Base-by-base conservation (phyloP, 2,888 invertebrate genomes). In the Eledona agricola region DNA sequence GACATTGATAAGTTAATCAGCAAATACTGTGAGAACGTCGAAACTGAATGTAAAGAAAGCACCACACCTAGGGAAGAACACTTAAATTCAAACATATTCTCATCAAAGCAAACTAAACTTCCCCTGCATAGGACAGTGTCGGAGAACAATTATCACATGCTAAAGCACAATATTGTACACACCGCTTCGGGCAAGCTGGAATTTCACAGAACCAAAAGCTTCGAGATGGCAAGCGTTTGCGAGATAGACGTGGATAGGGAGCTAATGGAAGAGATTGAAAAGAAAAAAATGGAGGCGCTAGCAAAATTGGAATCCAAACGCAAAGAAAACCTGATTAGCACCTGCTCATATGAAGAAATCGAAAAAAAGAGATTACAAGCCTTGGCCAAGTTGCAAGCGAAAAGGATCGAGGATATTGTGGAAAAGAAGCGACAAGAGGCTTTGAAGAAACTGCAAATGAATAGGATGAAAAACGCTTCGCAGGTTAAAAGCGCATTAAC, bases 261-360 rank as follows among this genome's bases (percentile, higher is more conserved):
- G 4, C 10, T 7, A 43, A 3, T 80, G 20, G 80, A 82, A 55
- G 84, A 85, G 74, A 86, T 86, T 35, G 82, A 83, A 67, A 80
- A 75, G 63, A 86, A 86, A 63, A 79, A 83, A 55, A 72, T 79
- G 54, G 79, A 81, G 63, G 86, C 86, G 1, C 76, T 81, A 68
- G 83, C 83, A 63, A 83, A 78, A 65, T 74, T 84, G 7, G 71
- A 83, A 59, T 80, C 80, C 1, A 84, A 82, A 69, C 70, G 65
- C 52, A 72, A 71, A 54, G 46, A 64, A 28, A 10, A 40, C 9
- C 2, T n/a, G 4, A 13, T 3, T 6, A 32, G 4, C 20, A 35
- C 67, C 57, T 79, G 76, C 65, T 77, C 78, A 1, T 72, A 73
- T 1, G 74, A 76, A 59, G 79, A 79, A 64, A 80, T 80, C 28